Evolutionary conservation across 2,113 vertebrate genomes (phyloP).

Genomic region (Rynchops niger): DNA sequence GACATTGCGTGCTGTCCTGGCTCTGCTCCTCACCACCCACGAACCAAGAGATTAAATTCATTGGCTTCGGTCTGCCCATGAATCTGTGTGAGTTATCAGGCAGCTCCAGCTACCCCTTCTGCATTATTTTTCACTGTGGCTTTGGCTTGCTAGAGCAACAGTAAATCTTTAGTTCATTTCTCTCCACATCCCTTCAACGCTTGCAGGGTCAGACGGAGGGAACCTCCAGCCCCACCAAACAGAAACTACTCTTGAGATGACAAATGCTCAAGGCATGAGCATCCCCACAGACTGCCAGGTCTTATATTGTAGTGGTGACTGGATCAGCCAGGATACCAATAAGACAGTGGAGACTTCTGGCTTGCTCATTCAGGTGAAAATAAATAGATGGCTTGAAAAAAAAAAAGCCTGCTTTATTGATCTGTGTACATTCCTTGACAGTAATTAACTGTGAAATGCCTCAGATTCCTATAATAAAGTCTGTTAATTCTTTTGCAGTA

Average conservation of each 20-base stretch:
- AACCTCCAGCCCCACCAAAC: not conserved
- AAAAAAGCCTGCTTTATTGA: not conserved
- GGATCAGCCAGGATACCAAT: not conserved
- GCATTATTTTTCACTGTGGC: conserved; percentile 25
- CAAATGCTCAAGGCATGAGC: not conserved
- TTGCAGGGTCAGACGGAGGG: conserved; percentile 12
- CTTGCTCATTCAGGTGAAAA: not conserved
- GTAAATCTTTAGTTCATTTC: conserved; percentile 47
- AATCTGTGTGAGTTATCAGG: conserved; percentile 45
- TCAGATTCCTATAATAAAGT: not conserved
- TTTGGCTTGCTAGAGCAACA: not conserved
- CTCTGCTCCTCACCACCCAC: conserved; percentile 2
- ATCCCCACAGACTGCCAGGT: not conserved
- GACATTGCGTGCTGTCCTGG: not conserved
- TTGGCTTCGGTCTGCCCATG: not conserved
- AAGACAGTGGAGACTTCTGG: not conserved
- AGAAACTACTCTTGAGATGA: conserved; percentile 15
- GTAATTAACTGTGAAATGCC: conserved; percentile 6
- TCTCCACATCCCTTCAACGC: not conserved
- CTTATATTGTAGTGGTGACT: not conserved
- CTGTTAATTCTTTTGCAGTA: not conserved
- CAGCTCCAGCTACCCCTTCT: not conserved
- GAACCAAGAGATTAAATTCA: conserved; percentile 31
- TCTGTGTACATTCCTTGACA: not conserved
- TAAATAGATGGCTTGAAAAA: not conserved